Conservation (phyloP, 2,113 vertebrate genomes). For the Taxidea taxus region DNA sequence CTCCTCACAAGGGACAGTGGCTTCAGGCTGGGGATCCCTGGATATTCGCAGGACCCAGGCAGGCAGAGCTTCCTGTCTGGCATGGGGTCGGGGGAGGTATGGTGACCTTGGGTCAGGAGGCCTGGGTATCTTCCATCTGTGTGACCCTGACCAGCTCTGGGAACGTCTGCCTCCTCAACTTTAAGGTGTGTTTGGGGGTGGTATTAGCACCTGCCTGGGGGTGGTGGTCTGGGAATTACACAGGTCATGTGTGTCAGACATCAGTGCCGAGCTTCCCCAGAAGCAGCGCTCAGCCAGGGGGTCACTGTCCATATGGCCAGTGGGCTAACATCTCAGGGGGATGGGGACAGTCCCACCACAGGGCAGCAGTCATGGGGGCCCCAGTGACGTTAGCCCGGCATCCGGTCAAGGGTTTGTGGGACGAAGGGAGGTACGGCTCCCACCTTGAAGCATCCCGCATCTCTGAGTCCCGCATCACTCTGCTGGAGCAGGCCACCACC, state of each 20-base stretch:
- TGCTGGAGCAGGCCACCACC: not conserved
- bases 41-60: not conserved
- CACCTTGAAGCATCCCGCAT: accelerated
- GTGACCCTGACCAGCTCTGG: not conserved
- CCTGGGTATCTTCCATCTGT: not conserved
- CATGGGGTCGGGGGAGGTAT: not conserved
- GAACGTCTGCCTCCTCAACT: not conserved
- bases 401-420: not conserved
- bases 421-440: accelerated
- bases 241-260: not conserved
- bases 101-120: not conserved
- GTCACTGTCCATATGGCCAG: not conserved
- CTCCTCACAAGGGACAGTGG: not conserved
- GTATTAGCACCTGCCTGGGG: not conserved
- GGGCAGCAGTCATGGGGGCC: not conserved
- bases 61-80: too few species aligned
- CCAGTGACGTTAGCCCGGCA: too few species aligned
- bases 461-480: too few species aligned
- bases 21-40: not conserved
- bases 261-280: not conserved
- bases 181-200: not conserved
- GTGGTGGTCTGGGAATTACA: not conserved
- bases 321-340: not conserved
- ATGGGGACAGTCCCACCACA: not conserved
- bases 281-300: not conserved